Evolutionary conservation across 2,113 vertebrate species (phyloP).

Genomic region (Scomber japonicus): DNA sequence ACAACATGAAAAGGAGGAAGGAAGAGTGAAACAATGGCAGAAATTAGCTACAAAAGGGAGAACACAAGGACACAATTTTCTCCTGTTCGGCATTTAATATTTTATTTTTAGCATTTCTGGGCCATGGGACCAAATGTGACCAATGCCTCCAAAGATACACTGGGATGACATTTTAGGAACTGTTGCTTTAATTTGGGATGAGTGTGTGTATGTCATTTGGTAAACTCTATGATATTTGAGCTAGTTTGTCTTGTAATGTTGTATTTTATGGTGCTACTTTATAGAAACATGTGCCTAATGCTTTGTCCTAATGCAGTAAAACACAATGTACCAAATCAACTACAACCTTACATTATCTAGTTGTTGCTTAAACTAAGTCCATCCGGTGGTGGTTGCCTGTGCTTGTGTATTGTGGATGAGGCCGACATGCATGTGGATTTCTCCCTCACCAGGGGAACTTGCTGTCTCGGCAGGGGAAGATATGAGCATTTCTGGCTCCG

Average conservation of each 20-base stretch:
- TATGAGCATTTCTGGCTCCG: conserved; percentile 57
- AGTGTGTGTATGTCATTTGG: conserved; percentile 20
- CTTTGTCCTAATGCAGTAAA: neutral
- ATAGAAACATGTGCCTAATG: neutral
- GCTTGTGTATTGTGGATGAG: conserved; percentile 11
- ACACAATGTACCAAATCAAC: neutral
- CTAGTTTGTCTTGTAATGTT: neutral
- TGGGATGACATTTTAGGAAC: neutral
- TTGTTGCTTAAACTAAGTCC: neutral
- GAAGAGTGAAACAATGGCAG: conserved; percentile 19
- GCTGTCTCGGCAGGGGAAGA: conserved; percentile 56
- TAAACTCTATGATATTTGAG: neutral
- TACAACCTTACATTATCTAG: neutral
- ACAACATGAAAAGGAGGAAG: conserved; percentile 53
- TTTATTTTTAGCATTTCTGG: conserved; percentile 43
- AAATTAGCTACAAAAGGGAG: conserved; percentile 21
- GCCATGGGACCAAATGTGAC: conserved; percentile 22
- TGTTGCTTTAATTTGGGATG: neutral
- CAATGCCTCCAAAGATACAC: conserved; percentile 36
- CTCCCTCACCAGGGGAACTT: conserved; percentile 51
- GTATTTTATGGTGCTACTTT: neutral
- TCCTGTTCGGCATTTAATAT: conserved; percentile 30
- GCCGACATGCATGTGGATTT: conserved; percentile 20
- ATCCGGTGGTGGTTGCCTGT: neutral
- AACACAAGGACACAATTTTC: conserved; percentile 23